A percentile compares a stretch with the other conserved stretches of the same genome.
These are phyloP conservation scores for Arctocebus calabarensis DNA, from an alignment of 2,797 vertebrate species.

Conservation along the genomic window DNA sequence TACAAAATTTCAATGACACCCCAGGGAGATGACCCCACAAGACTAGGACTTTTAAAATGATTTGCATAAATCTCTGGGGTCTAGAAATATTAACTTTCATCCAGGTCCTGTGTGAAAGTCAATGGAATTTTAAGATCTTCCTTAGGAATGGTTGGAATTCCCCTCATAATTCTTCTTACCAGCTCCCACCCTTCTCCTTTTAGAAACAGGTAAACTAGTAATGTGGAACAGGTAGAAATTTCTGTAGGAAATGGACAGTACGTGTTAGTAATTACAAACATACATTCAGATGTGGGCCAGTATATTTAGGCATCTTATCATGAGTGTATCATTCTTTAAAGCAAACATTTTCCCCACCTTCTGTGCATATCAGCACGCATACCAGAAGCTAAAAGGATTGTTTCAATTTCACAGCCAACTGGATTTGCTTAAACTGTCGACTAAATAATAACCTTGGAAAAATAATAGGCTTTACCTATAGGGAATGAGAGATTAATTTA, in stretches of 20 bases:
- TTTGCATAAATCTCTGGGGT: slow-evolving; percentile 61
- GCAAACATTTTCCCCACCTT: slow-evolving; percentile 65
- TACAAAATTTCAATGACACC: slow-evolving; percentile 66
- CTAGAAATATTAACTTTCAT: slow-evolving; percentile 67
- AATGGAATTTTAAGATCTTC: slow-evolving; percentile 64
- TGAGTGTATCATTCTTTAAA: slow-evolving; percentile 61
- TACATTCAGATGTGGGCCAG: background rate
- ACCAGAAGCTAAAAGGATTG: slow-evolving; percentile 57
- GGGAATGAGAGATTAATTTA: slow-evolving; percentile 48
- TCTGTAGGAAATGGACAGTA: slow-evolving; percentile 19
- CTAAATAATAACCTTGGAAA: slow-evolving; percentile 57
- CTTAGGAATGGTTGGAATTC: background rate
- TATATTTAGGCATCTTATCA: slow-evolving; percentile 51
- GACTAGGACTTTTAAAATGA: slow-evolving; percentile 49
- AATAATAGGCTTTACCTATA: background rate
- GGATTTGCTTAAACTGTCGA: slow-evolving; percentile 43
- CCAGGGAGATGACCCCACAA: slow-evolving; percentile 31
- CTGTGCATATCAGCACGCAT: background rate
- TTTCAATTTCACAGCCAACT: slow-evolving; percentile 58
- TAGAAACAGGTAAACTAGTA: background rate
- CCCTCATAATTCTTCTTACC: background rate
- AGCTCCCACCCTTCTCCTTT: background rate
- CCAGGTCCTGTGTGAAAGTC: slow-evolving; percentile 45
- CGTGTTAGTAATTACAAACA: slow-evolving; percentile 11
- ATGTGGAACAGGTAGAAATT: slow-evolving; percentile 18